These are phyloP conservation scores for Thymelicus lineola DNA, from an alignment of 2,888 invertebrate species.

Conservation along the genomic window DNA sequence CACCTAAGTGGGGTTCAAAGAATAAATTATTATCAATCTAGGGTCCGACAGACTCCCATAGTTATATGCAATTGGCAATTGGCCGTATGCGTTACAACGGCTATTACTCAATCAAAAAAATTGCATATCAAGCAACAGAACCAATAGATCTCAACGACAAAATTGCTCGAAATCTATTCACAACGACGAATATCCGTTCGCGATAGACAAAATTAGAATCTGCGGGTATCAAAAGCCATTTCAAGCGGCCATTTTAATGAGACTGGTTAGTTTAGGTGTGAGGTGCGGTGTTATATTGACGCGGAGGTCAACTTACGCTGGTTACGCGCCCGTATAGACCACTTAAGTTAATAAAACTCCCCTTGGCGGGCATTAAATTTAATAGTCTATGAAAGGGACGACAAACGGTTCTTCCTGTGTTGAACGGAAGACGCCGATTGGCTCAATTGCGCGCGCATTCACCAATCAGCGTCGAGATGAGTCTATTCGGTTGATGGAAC, in stretches of 20 bases:
- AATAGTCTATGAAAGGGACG: constrained; percentile 82
- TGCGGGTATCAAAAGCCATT: constrained; percentile 63
- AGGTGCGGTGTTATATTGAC: constrained; percentile 39
- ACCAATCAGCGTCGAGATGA: constrained; percentile 75
- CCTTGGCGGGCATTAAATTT: constrained; percentile 79
- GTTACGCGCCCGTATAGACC: constrained; percentile 72
- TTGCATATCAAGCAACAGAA: constrained; percentile 44
- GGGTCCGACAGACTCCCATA: constrained; percentile 27
- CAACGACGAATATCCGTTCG: constrained; percentile 73
- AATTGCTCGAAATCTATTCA: constrained; percentile 73
- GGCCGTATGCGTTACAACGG: constrained; percentile 37
- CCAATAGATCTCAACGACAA: constrained; percentile 71
- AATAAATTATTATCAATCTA: constrained; percentile 31
- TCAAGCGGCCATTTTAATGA: constrained; percentile 42
- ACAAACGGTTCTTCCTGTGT: constrained; percentile 77
- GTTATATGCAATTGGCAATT: constrained; percentile 42
- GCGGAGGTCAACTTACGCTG: constrained; percentile 58
- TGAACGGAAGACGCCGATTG: constrained; percentile 82
- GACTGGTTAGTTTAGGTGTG: constrained; percentile 42
- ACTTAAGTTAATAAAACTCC: constrained; percentile 83
- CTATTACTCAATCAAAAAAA: constrained; percentile 48
- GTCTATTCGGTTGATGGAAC: constrained; percentile 42
- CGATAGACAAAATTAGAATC: constrained; percentile 67
- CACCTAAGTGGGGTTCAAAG: constrained; percentile 37
- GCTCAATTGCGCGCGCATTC: constrained; percentile 79